Evolutionary conservation across 1,140 invertebrate genomes (phyloP).

Genomic region (Saccostrea echinata): DNA sequence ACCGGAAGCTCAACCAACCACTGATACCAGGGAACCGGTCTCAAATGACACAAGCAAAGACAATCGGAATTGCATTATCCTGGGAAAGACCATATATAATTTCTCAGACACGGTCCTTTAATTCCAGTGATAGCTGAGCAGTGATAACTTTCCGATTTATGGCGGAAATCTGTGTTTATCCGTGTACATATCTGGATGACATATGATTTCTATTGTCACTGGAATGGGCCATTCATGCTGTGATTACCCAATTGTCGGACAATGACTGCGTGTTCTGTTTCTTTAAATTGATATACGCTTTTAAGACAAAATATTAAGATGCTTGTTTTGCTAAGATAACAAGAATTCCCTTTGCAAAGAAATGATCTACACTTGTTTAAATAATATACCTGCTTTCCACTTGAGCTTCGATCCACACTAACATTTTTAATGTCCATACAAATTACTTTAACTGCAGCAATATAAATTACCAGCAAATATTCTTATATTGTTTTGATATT

Average conservation of each 20-base stretch:
- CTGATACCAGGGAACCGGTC: constrained; percentile 29
- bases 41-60: constrained; percentile 38
- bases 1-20: constrained; percentile 23
- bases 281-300: neutral
- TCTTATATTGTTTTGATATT: no score
- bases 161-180: constrained; percentile 27
- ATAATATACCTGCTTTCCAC: no score
- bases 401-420: no score
- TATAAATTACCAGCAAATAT: no score
- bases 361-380: neutral
- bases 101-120: constrained; percentile 28
- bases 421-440: no score
- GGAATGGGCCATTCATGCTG: neutral
- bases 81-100: constrained; percentile 37
- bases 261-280: constrained; percentile 7
- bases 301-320: neutral
- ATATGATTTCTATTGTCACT: constrained; percentile 37
- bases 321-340: neutral
- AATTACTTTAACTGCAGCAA: no score
- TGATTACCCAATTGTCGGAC: neutral
- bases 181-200: constrained; percentile 18
- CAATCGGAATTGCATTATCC: constrained; percentile 38
- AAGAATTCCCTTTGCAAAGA: neutral
- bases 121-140: constrained; percentile 13
- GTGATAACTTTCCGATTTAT: constrained; percentile 33